Evolutionary conservation across 2,797 vertebrate genomes (phyloP), one percentile per base, ranked within the genome.

Genomic region (Lagodon rhomboides): DNA sequence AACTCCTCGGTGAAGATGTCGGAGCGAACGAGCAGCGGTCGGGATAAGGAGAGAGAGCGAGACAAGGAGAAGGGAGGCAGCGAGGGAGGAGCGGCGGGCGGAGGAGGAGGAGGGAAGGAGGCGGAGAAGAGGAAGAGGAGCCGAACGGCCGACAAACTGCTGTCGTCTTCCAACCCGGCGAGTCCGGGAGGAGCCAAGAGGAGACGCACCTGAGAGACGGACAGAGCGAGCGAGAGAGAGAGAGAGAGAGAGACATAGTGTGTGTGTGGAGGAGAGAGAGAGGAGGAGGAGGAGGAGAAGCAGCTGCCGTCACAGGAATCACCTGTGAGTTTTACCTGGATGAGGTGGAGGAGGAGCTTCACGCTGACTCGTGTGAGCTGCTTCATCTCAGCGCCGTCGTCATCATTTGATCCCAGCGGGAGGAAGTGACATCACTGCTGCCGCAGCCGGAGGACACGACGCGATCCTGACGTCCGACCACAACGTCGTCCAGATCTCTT

Each of bases 1-100:
- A 94, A 93, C 91, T 94, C 94, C 1, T 95, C 90, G 1, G 85
- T 94, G 85, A 93, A 94, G 83, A 89, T 88, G 86, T 82, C 85
- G 0, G 92, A 93, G 85, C 88, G 91, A 80, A 75, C 71, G 3
- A 79, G 83, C 83, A 77, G 75, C 79, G 51, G 68, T 34, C 90
- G 91, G n/a, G 89, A 92, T 9, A 93, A 90, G n/a, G 91, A 92
- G 71, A 43, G 85, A 43, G 90, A 91, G 75, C 75, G 87, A 18
- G 89, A 88, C 46, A 89, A 87, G 55, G 92, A 90, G 75, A 91
- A 88, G 65, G 85, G 77, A 34, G 82, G 63, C 17, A 77, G 75
- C 0, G 85, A 79, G 0, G 84, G 85, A 73, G 90, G 56, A 0
- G 46, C 13, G 0, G 46, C 41, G 47, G 75, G 50, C 41, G 80